Conservation (phyloP, 2,797 vertebrate species). For the Apogon hyalosoma region DNA sequence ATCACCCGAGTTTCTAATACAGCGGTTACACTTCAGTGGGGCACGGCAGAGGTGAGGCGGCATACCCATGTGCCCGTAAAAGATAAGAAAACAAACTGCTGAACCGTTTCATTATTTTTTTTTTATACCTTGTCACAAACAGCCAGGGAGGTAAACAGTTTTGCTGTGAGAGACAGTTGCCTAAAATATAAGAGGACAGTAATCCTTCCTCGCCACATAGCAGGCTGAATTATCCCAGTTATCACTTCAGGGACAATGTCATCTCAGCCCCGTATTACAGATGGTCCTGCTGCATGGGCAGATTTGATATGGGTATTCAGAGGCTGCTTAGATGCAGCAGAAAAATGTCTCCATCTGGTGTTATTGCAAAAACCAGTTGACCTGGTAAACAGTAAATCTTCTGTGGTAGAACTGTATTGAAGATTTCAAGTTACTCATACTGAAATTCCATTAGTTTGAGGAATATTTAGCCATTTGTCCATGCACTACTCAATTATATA, state of each 20-base stretch:
- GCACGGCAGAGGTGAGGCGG: slow-evolving; percentile 38
- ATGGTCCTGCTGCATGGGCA: slow-evolving; percentile 59
- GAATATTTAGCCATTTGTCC: not conserved
- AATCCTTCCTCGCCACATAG: slow-evolving; percentile 48
- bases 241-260: slow-evolving; percentile 66
- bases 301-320: slow-evolving; percentile 63
- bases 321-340: slow-evolving; percentile 39
- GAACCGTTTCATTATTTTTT: slow-evolving; percentile 42
- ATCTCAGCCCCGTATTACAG: slow-evolving; percentile 56
- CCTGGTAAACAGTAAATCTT: slow-evolving; percentile 11
- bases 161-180: slow-evolving; percentile 35
- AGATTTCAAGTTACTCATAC: not conserved
- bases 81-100: slow-evolving; percentile 67
- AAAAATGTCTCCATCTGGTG: slow-evolving; percentile 83
- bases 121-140: slow-evolving; percentile 17
- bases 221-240: slow-evolving; percentile 53
- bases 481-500: no score
- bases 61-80: slow-evolving; percentile 42
- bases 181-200: slow-evolving; percentile 41
- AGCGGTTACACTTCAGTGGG: slow-evolving; percentile 49
- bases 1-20: slow-evolving; percentile 56
- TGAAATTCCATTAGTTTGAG: not conserved
- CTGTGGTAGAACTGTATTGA: not conserved
- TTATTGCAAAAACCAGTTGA: slow-evolving; percentile 37
- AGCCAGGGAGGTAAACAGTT: slow-evolving; percentile 31